Base-by-base conservation (phyloP, 37 sponge, comb jelly and placozoan species). In the Mnemiopsis leidyi region DNA sequence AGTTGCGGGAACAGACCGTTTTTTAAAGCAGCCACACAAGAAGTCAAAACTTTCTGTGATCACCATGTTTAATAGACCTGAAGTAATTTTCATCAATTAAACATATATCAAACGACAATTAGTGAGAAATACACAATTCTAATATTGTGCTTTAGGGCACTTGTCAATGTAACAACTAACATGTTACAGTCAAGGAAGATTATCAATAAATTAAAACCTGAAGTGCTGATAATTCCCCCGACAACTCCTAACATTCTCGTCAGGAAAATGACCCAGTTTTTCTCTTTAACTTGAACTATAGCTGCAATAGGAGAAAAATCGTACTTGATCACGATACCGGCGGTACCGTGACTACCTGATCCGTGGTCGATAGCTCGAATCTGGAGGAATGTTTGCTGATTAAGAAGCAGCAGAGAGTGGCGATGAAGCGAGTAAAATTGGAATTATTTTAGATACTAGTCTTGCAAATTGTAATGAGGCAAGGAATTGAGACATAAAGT, bases 171-270 rank as follows among this genome's bases (percentile, higher is more conserved):
- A n/a, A n/a, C n/a, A n/a, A n/a, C n/a, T n/a, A n/a, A n/a, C n/a
- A n/a, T n/a, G n/a, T n/a, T n/a, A n/a, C n/a, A n/a, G n/a, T n/a
- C n/a, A n/a, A n/a, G 24, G 28, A 16, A 73, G 28, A 21, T 29
- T 7, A 25, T 24, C 73, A 25, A 69, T 25, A 5, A 69, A 25
- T 79, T 20, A 1, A 33, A 7, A 79, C 90, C 90, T 85, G 90
- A 85, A n/a, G 90, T 85, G 29, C 90, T 85, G 90, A 85, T 85
- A 39, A 85, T 39, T 1, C 90, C 90, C 61, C 90, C 90, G 5
- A 85, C 61, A 28, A 85, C 61, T 5, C 90, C 90, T 13, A 85
- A 37, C 16, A 85, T 16, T 25, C 90, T 18, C 3, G 90, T 40
- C 23, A 85, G 26, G 61, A 85, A 85, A 0, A 85, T 33, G 23